Conservation (phyloP, 2,797 vertebrate genomes). For the Epinephelus awoara region DNA sequence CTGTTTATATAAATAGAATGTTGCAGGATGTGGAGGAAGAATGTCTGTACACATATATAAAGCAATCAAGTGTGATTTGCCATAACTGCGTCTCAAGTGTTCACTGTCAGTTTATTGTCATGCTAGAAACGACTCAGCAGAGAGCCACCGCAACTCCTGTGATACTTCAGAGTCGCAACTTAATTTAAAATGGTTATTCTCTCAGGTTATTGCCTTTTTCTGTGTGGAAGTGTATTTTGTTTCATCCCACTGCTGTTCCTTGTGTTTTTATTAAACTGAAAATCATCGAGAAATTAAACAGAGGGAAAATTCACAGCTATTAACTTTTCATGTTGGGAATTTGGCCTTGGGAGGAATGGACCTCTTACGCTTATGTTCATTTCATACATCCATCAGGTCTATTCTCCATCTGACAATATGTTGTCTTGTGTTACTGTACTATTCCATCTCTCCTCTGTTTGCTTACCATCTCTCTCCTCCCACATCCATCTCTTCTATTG, state of each 20-base stretch:
- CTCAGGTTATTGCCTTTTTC: constrained; percentile 66
- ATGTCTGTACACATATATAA: constrained; percentile 41
- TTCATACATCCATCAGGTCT: background rate
- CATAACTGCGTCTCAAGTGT: constrained; percentile 44
- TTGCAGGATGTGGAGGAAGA: background rate
- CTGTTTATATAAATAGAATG: constrained; percentile 7
- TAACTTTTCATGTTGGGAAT: constrained; percentile 44
- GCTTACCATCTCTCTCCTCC: background rate
- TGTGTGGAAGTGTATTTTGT: constrained; percentile 45
- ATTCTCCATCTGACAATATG: background rate
- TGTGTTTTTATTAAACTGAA: constrained; percentile 62
- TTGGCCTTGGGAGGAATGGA: constrained; percentile 38
- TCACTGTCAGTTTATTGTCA: constrained; percentile 59
- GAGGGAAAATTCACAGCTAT: constrained; percentile 37
- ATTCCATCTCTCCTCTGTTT: background rate
- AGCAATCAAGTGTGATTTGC: constrained; percentile 71
- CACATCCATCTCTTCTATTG: background rate
- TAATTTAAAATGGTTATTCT: constrained; percentile 75
- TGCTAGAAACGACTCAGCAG: constrained; percentile 35
- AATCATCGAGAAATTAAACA: constrained; percentile 61
- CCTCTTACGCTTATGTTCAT: constrained; percentile 26
- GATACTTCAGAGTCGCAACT: constrained; percentile 38
- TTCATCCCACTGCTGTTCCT: constrained; percentile 37
- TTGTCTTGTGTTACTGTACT: background rate
- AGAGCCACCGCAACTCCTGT: constrained; percentile 31